Percentiles rank a stretch among this genome's conserved stretches.
phyloP scores from a whole-genome alignment of 2,797 vertebrate genomes.

The Propithecus perrieri region DNA sequence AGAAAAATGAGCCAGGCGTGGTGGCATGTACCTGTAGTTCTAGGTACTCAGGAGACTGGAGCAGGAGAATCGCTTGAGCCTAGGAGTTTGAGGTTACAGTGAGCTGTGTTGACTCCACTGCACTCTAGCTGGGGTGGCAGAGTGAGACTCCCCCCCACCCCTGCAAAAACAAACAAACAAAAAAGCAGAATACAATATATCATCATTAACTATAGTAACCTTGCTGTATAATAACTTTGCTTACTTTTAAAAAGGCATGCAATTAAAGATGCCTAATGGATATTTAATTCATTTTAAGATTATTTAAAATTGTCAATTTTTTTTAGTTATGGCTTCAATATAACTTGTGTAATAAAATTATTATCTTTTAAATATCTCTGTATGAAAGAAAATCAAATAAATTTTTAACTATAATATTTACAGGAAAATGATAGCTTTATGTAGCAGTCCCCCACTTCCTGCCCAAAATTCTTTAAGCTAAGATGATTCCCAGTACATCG shows the following conservation, averaged over 20 bases:
- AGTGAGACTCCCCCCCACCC: neutral
- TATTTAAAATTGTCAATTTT: constrained; percentile 69
- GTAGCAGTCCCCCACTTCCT: constrained; percentile 50
- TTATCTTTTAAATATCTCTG: constrained; percentile 41
- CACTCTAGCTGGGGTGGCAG: neutral
- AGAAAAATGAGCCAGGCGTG: neutral
- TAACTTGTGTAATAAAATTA: constrained; percentile 62
- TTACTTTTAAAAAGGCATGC: neutral
- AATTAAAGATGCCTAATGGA: constrained; percentile 62
- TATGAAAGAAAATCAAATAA: constrained; percentile 30
- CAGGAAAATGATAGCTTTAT: neutral
- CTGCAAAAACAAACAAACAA: no score
- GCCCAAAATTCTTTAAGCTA: neutral
- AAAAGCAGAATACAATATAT: neutral
- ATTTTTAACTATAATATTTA: constrained; percentile 59
- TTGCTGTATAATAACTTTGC: neutral
- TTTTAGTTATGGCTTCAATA: neutral
- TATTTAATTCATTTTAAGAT: constrained; percentile 52
- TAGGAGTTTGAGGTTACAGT: neutral
- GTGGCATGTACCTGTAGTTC: neutral
- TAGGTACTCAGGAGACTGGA: neutral
- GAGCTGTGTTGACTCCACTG: neutral
- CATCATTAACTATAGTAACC: neutral
- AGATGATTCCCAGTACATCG: constrained; percentile 35
- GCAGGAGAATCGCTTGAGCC: neutral